Base-by-base conservation (phyloP, 2,888 invertebrate species). In the Sarcophaga subvicina region DNA sequence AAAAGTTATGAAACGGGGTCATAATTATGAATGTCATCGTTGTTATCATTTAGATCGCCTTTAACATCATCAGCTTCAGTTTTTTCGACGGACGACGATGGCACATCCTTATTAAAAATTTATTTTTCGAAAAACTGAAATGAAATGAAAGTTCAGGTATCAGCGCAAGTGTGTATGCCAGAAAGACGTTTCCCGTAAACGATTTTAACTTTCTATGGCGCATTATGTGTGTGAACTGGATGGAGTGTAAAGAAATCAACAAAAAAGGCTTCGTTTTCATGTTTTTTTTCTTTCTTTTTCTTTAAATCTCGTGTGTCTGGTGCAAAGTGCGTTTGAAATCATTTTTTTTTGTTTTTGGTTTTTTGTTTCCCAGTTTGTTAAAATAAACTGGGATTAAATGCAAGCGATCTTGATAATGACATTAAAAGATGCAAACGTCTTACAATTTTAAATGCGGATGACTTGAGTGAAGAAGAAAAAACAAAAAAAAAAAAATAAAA, bases 401-500 rank as follows among this genome's bases (percentile, higher is more conserved):
- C 92, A 90, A 91, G 91, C 90, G 92, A 91, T 91, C 91, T 92
- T 91, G 91, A 91, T 91, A 91, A 91, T 91, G 91, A 91, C 91
- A 91, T 91, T 91, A 91, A 91, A 91, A 91, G 91, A 91, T 84
- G 87, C 87, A 87, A 84, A 87, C 87, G 84, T 87, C 84, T 84
- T 91, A 90, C 91, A 90, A 90, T 89, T 89, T 87, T 85, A 88
- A 80, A 87, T 22, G 22, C 76, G 86, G 81, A 83, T 84, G 54
- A 54, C 54, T 54, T 82, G 86, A 85, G 82, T 85, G 87, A 81
- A 87, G 81, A 79, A 69, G 81, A 76, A 69, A 54, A 72, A 73
- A 79, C 64, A 75, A 59, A 71, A 25, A 27, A 20, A 72, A 22
- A 67, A 67, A 45, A 60, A 81, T 17, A 49, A 62, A 70, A 70